Evolutionary conservation across 2,113 vertebrate genomes (phyloP).

Genomic region (Grus americana): DNA sequence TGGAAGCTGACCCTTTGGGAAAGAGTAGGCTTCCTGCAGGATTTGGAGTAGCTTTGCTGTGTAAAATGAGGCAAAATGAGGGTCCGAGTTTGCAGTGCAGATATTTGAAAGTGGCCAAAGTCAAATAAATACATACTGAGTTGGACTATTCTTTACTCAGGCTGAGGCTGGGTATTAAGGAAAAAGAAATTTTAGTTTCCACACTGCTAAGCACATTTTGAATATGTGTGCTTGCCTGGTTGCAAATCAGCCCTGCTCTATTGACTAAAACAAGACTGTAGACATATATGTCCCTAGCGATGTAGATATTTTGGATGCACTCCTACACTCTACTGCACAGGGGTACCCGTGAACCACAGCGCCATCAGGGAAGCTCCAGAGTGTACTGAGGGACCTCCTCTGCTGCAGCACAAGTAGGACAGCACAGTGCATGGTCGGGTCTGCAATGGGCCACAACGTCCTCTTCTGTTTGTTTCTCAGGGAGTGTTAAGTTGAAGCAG

Average conservation of each 20-base stretch:
- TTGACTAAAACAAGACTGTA: not conserved
- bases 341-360: not conserved
- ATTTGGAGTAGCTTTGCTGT: not conserved
- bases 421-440: fast-evolving
- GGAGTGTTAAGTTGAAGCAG: not conserved
- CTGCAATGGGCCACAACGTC: not conserved
- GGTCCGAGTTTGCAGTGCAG: not conserved
- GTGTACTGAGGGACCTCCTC: not conserved
- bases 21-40: not conserved
- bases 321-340: not conserved
- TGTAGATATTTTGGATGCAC: not conserved
- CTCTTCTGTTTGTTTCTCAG: not conserved
- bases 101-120: not conserved
- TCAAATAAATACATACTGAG: not conserved
- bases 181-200: not conserved
- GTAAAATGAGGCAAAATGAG: not conserved
- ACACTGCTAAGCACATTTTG: not conserved
- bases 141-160: not conserved
- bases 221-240: not conserved
- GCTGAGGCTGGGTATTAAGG: not conserved
- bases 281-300: fast-evolving
- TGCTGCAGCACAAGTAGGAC: not conserved
- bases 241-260: not conserved
- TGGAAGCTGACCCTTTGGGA: not conserved
- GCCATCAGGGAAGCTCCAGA: not conserved